Percentiles rank a stretch among this genome's conserved stretches.
phyloP scores from a whole-genome alignment of 1,140 invertebrate species.

The Pentalonia nigronervosa region DNA sequence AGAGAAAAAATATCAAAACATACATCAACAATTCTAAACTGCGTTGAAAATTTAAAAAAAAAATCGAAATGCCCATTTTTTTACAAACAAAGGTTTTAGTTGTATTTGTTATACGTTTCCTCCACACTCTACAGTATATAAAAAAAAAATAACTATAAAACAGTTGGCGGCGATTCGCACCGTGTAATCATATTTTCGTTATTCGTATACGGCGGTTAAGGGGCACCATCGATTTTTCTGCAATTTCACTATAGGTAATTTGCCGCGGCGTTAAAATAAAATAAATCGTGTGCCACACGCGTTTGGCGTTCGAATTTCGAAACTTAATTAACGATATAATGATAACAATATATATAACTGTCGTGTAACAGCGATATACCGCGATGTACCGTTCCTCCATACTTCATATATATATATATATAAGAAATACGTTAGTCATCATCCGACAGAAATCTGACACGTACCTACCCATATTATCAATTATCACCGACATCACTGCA shows the following conservation, averaged over 20 bases:
- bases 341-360: background rate
- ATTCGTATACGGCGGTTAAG: background rate
- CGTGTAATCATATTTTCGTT: background rate
- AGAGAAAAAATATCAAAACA: background rate
- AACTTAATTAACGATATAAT: background rate
- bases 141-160: background rate
- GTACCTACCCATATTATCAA: background rate
- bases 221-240: background rate
- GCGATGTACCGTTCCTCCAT: background rate
- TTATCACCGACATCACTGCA: background rate
- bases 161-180: background rate
- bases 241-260: conserved; percentile 2
- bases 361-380: background rate
- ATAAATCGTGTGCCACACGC: background rate
- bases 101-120: background rate
- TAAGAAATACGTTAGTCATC: background rate
- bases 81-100: background rate
- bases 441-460: background rate
- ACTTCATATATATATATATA: background rate
- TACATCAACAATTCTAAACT: background rate
- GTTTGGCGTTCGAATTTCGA: background rate
- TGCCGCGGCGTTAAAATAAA: background rate
- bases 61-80: background rate
- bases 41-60: background rate
- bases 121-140: background rate